Conservation (phyloP, 30 jellyfish, hydroid and myxozoan genomes). For the Calvadosia cruxmelitensis region DNA sequence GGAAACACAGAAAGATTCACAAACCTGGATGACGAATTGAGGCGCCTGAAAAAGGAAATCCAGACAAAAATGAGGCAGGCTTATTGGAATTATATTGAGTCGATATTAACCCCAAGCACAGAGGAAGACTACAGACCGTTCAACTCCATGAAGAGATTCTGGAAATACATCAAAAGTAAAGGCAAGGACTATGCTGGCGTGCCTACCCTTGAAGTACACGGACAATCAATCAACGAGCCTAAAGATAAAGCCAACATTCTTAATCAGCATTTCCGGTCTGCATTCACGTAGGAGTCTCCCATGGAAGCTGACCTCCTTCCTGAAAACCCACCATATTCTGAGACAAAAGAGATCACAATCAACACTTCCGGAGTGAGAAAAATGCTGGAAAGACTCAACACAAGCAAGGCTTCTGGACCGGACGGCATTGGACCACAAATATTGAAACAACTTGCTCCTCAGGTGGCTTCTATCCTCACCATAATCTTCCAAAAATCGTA, state of each 20-base stretch:
- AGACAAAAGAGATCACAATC: conserved; percentile 6
- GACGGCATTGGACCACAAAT: conserved; percentile 24
- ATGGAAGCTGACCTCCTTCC: conserved; percentile 9
- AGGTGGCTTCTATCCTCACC: conserved; percentile 6
- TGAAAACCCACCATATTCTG: conserved; percentile 17
- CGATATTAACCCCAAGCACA: too few species aligned
- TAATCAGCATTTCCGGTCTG: conserved; percentile 21
- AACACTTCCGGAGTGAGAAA: conserved; percentile 21
- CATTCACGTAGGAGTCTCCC: conserved; percentile 6
- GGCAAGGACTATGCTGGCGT: conserved; percentile 16
- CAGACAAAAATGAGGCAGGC: too few species aligned
- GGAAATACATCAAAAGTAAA: conserved; percentile 19
- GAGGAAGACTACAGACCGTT: too few species aligned
- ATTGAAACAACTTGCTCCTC: conserved; percentile 29
- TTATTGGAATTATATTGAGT: too few species aligned
- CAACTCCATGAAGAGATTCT: conserved; percentile 24
- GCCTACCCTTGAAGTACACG: conserved; percentile 12
- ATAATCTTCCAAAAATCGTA: neutral
- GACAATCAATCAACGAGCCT: conserved; percentile 19
- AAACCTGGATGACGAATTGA: too few species aligned
- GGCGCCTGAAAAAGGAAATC: too few species aligned
- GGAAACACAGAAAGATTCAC: too few species aligned
- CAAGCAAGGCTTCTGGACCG: conserved; percentile 30
- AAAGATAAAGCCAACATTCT: conserved; percentile 18
- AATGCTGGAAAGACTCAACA: conserved; percentile 19